Percentiles rank a stretch among this genome's conserved stretches.
Evolutionary conservation across 2,113 vertebrate genomes (phyloP).

Genomic region (Onychostruthus taczanowskii): DNA sequence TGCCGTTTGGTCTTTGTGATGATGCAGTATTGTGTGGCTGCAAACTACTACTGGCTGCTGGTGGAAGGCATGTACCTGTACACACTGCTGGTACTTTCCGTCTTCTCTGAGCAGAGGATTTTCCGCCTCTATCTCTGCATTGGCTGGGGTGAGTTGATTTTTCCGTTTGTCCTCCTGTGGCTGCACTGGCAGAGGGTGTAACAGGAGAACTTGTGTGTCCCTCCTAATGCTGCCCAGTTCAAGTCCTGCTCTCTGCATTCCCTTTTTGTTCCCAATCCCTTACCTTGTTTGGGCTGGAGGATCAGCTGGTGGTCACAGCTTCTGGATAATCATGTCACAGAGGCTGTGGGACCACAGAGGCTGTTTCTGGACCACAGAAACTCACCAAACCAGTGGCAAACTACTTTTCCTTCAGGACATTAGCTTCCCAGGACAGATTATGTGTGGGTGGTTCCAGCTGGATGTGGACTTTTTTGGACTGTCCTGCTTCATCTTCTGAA

Average conservation of each 20-base stretch:
- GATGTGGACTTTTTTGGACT: background rate
- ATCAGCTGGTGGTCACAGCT: background rate
- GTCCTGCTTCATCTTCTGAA: background rate
- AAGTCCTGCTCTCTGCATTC: background rate
- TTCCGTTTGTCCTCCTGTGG: fast-evolving
- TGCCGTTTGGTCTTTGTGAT: constrained; percentile 91
- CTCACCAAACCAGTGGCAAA: background rate
- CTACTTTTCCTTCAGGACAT: background rate
- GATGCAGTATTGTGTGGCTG: constrained; percentile 97
- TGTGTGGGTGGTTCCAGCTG: background rate
- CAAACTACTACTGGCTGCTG: constrained; percentile 97
- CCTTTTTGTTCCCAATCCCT: background rate
- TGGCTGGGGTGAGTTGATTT: constrained; percentile 88
- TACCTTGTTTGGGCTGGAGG: background rate
- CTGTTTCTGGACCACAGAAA: fast-evolving
- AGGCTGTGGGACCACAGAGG: background rate
- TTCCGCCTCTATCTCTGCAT: constrained; percentile 89
- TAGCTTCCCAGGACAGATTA: background rate
- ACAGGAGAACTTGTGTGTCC: background rate
- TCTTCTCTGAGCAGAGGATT: constrained; percentile 90
- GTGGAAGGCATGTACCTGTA: constrained; percentile 96
- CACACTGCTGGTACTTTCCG: constrained; percentile 86
- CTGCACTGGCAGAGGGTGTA: background rate
- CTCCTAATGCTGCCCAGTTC: background rate
- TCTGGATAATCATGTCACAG: background rate